Conservation (phyloP, 2,113 vertebrate species). For the Martes martes region DNA sequence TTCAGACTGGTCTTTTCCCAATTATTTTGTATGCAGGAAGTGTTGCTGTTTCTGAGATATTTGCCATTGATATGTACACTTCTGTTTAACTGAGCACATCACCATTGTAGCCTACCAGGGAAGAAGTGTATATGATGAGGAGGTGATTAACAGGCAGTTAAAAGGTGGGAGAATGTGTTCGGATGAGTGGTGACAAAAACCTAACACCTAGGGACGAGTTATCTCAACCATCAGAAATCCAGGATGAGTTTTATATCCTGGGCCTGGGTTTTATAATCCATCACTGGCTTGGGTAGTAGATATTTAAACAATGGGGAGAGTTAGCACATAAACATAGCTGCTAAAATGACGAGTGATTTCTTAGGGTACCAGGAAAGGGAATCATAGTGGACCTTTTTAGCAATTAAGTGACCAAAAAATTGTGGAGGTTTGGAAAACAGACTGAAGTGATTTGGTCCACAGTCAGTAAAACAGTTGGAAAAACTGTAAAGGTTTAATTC, state of each 20-base stretch:
- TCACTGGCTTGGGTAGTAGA: background rate
- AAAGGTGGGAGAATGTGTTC: slow-evolving; percentile 26
- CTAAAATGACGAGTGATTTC: slow-evolving; percentile 37
- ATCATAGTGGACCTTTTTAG: background rate
- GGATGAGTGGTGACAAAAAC: slow-evolving; percentile 38
- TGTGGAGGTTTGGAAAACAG: slow-evolving; percentile 37
- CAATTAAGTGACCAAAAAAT: slow-evolving; percentile 22
- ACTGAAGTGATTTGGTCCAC: background rate
- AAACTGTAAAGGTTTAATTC: slow-evolving; percentile 35
- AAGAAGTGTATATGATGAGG: background rate
- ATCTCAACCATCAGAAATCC: slow-evolving; percentile 10
- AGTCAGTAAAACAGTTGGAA: slow-evolving; percentile 15
- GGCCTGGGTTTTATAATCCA: background rate
- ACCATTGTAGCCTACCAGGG: background rate
- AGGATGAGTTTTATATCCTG: background rate
- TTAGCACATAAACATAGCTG: slow-evolving; percentile 13
- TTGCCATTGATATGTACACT: background rate
- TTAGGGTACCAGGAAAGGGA: slow-evolving; percentile 31
- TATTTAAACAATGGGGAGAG: slow-evolving; percentile 34
- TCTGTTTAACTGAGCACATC: slow-evolving; percentile 29
- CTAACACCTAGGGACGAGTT: background rate
- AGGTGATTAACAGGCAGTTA: slow-evolving; percentile 16
- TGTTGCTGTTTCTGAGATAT: slow-evolving; percentile 16
- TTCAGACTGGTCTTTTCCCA: background rate
- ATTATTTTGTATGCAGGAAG: background rate